Evolutionary conservation across 2,888 invertebrate species (phyloP), one percentile per base, ranked within the genome.

Genomic region (Meliscaeva auricollis): DNA sequence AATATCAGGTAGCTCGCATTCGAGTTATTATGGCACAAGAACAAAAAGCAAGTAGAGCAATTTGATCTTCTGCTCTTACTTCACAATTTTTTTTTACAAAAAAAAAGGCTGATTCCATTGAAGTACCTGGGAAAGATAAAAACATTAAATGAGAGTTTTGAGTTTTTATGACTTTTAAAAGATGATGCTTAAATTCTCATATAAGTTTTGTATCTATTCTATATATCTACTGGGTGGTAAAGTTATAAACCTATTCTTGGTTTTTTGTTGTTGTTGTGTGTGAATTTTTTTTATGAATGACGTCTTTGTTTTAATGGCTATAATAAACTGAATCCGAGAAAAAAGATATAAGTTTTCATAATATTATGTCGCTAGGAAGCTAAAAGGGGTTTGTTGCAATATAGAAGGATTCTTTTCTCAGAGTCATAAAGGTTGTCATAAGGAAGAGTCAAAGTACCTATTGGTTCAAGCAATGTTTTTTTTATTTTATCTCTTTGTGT

Each of bases 81-180:
- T 73, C 30, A 44, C n/a, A 68, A 56, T 64, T 50, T 17, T 56
- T 1, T 38, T 9, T 3, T 4, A 66, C 9, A 58, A 54, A 78
- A 83, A 83, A 79, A 46, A 66, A 64, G 58, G 64, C 58, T 72
- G 46, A 72, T 79, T 84, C 72, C 32, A 46, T 46, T 66, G 72
- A 79, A 79, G 75, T 75, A 75, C 58, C 75, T 79, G 35, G n/a
- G 26, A 48, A n/a, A 79, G 79, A 38, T 38, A 38, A 9, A 11
- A 79, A 70, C 74, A 41, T 60, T 79, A 38, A 70, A 60, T 58
- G 46, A 50, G 60, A 35, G 15, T 50, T 52, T 52, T n/a, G 11
- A 26, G 52, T 56, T 84, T 84, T 66, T 66, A 66, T 50, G 32
- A 22, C 66, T 66, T 66, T 13, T 3, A 22, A 32, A 30, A 46